Evolutionary conservation across 1,140 invertebrate species (phyloP), one percentile per base, ranked within the genome.

Genomic region (Zaprionus tsacasi): DNA sequence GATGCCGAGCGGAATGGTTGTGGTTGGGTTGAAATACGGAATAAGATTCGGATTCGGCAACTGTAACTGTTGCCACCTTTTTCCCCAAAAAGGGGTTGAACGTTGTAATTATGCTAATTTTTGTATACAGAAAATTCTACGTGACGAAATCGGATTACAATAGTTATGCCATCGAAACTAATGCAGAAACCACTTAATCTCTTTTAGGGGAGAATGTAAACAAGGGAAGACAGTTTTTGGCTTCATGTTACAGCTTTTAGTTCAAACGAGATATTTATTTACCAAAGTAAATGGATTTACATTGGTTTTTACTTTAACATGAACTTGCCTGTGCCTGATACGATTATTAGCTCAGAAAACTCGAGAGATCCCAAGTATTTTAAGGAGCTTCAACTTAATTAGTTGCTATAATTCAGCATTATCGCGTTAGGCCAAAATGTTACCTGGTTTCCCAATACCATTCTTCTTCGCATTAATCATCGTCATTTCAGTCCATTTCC

Each of bases 21-120:
- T 45, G 64, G 55, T 63, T 69, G 36, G 13, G 52, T 5, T 48
- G 27, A 6, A n/a, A 8, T 17, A 50, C 17, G n/a, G 17, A 11
- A 21, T 50, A 50, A 12, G 10, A 25, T 50, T 50, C 17, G 45
- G 45, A 21, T 48, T 48, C 45, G 17, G 17, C 45, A 25, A 50
- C 45, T 50, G 10, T 50, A 50, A 11, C 17, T 50, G 15, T 25
- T 50, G 11, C 17, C 25, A 48, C 48, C 70, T 68, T 59, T 71
- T 43, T 48, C 10, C 27, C 27, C 3, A 30, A 66, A 69, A 86
- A 80, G 77, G 83, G 82, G 83, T 86, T 79, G 82, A 66, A 63
- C 43, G 58, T 68, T 54, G 71, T 86, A 87, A 86, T 86, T 87
- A 86, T 86, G 79, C 86, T 86, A 86, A 86, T 86, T 87, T 78